These are phyloP conservation scores for Drosophila incognita DNA, from an alignment of 2,888 invertebrate genomes.

Conservation along the genomic window DNA sequence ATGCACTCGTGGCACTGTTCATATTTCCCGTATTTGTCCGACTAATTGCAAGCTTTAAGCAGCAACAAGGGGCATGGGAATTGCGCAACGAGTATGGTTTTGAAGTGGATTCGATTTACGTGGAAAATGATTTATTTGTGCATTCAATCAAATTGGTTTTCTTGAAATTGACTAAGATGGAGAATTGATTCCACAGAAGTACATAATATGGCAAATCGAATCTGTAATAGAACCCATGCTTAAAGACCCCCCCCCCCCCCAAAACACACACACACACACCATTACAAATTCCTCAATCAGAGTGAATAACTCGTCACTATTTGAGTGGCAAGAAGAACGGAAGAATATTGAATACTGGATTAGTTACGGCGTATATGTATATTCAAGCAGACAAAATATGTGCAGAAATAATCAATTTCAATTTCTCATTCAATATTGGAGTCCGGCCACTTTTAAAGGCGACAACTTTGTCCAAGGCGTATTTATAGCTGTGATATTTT, in stretches of 20 bases:
- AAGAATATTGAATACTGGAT: not conserved
- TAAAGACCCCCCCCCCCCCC: no score
- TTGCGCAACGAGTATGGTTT: not conserved
- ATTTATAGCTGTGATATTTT: conserved; percentile 48
- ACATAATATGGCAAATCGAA: not conserved
- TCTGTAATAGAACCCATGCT: not conserved
- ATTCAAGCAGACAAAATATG: not conserved
- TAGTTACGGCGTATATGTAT: not conserved
- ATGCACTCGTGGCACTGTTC: not conserved
- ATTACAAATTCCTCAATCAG: not conserved
- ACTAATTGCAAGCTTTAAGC: not conserved
- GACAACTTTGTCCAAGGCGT: conserved; percentile 5
- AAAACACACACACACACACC: no score
- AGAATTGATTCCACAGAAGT: not conserved
- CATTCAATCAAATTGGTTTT: not conserved
- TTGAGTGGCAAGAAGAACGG: not conserved
- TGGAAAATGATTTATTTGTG: not conserved
- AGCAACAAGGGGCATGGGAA: not conserved
- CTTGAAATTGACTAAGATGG: not conserved
- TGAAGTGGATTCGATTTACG: no score
- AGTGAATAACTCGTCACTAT: not conserved
- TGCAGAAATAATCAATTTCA: conserved; percentile 20
- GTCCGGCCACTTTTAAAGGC: conserved; percentile 8
- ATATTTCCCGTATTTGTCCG: not conserved
- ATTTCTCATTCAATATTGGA: conserved; percentile 6